A percentile compares a stretch with the other conserved stretches of the same genome.
Evolutionary conservation across 2,888 invertebrate species (phyloP).

Genomic region (Xestoiulus laeticollis): DNA sequence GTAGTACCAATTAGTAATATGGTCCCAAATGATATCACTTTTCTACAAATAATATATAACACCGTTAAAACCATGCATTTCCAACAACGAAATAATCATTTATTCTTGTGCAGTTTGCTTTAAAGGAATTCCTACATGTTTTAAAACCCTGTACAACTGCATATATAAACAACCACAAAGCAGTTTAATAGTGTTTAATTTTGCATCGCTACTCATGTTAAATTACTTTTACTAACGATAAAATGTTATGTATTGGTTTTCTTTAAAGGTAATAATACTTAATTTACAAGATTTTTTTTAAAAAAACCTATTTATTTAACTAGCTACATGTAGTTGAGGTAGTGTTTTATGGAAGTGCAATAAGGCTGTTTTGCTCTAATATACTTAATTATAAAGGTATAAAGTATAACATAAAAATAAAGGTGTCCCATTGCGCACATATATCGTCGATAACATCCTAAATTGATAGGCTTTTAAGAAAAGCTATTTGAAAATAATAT

Average conservation of each 20-base stretch:
- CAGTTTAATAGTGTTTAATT: not conserved
- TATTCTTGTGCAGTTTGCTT: too few relatives aligned
- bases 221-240: not conserved
- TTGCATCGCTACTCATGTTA: not conserved
- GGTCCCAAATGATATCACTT: not conserved
- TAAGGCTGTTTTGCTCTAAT: not conserved
- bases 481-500: not conserved
- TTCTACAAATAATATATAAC: not conserved
- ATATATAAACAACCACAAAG: too few relatives aligned
- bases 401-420: not conserved
- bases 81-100: too few relatives aligned
- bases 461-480: constrained; percentile 1
- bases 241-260: not conserved
- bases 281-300: not conserved
- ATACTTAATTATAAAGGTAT: not conserved
- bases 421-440: not conserved
- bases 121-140: too few relatives aligned
- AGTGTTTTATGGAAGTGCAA: not conserved
- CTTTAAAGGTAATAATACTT: not conserved
- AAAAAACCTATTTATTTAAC: too few relatives aligned
- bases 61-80: too few relatives aligned
- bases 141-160: too few relatives aligned
- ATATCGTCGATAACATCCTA: not conserved
- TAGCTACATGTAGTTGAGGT: too few relatives aligned
- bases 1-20: not conserved